These are phyloP conservation scores for Corbicula japonica DNA, from an alignment of 2,888 invertebrate species.

Conservation along the genomic window DNA sequence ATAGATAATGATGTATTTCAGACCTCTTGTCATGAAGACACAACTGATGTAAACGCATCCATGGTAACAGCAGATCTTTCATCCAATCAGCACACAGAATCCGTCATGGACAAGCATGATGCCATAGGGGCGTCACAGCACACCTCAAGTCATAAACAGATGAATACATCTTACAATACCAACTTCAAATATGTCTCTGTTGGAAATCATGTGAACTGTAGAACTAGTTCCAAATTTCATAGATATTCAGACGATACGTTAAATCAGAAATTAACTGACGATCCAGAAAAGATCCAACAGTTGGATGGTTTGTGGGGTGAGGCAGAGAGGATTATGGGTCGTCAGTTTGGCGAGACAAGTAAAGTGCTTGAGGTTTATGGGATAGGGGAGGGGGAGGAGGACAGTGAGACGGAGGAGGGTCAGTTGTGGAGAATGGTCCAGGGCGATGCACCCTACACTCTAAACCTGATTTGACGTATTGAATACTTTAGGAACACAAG, in stretches of 20 bases:
- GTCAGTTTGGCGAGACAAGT: constrained; percentile 65
- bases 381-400: constrained; percentile 76
- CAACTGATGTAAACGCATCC: constrained; percentile 58
- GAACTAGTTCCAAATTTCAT: background rate
- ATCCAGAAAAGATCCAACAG: constrained; percentile 54
- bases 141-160: constrained; percentile 26
- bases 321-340: constrained; percentile 74
- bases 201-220: constrained; percentile 10
- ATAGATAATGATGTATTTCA: too few relatives aligned
- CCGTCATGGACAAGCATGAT: constrained; percentile 62
- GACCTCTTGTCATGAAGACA: constrained; percentile 79
- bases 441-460: constrained; percentile 77
- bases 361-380: constrained; percentile 77
- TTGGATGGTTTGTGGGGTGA: constrained; percentile 74
- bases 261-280: constrained; percentile 29
- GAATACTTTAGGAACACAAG: too few relatives aligned
- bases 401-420: constrained; percentile 78
- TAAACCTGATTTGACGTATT: constrained; percentile 74
- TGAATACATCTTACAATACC: constrained; percentile 24
- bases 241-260: constrained; percentile 8
- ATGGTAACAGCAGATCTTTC: constrained; percentile 67
- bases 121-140: constrained; percentile 59
- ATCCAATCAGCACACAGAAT: constrained; percentile 53
- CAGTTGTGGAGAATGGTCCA: constrained; percentile 80
- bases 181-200: constrained; percentile 48